phyloP scores from a whole-genome alignment of 1,140 invertebrate species.

The Drosophila melanica region DNA sequence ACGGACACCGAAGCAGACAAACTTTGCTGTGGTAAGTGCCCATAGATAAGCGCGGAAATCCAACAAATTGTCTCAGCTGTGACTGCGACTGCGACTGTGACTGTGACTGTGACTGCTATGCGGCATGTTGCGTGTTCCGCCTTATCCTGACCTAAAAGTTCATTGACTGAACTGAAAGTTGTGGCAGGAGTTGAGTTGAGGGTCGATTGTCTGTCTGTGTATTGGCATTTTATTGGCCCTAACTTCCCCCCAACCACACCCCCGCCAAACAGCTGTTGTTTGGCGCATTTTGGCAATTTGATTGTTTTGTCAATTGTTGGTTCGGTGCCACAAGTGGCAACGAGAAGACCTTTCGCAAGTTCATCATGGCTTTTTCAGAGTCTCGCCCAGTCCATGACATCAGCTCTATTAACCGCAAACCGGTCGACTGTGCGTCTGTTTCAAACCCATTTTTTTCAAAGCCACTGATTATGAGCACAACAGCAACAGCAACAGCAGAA shows the following conservation, averaged over 20 bases:
- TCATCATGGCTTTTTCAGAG: constrained; percentile 44
- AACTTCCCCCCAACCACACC: not conserved
- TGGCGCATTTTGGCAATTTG: constrained; percentile 12
- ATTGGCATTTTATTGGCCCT: constrained; percentile 60
- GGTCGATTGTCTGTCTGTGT: constrained; percentile 29
- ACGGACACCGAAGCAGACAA: constrained; percentile 18
- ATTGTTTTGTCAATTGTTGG: constrained; percentile 75
- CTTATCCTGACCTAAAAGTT: constrained; percentile 67
- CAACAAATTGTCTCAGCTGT: not conserved
- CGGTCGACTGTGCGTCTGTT: constrained; percentile 56
- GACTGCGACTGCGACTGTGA: constrained; percentile 13
- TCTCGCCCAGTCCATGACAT: constrained; percentile 61
- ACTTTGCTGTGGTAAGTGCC: constrained; percentile 18
- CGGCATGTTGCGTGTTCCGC: constrained; percentile 1
- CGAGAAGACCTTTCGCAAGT: constrained; percentile 47
- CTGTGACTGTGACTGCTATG: constrained; percentile 41
- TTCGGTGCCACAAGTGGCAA: constrained; percentile 48
- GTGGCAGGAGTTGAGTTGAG: constrained; percentile 42
- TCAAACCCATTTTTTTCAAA: constrained; percentile 69
- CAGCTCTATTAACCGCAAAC: constrained; percentile 69
- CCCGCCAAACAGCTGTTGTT: constrained; percentile 52
- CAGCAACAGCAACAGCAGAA: constrained; percentile 25
- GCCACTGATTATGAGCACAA: constrained; percentile 58
- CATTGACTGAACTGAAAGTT: constrained; percentile 67
- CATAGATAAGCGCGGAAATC: not conserved